Base-by-base conservation (phyloP, 2,797 vertebrate genomes). In the Tachyglossus aculeatus region DNA sequence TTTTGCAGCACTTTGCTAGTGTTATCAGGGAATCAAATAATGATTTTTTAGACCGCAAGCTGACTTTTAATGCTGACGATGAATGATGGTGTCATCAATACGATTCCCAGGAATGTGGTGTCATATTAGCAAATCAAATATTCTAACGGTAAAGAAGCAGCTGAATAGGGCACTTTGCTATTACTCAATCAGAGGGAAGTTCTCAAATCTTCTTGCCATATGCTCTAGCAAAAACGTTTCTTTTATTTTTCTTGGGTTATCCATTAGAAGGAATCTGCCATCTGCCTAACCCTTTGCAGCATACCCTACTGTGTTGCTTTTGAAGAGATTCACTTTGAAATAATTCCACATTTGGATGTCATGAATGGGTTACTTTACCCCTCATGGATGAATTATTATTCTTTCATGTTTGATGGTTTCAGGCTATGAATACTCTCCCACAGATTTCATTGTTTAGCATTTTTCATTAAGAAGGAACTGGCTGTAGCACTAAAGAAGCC, bases 231-330 rank as follows among this genome's bases (percentile, higher is more conserved):
- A 70, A 1, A n/a, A 34, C 33, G n/a, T 67, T 52, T 50, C 3
- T 32, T 78, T 50, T 50, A 34, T 77, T 74, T 69, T 53, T 22
- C 81, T 87, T 74, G 74, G 21, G 58, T 67, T 37, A 78, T 61
- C 19, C 43, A 54, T 37, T 55, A 43, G n/a, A 57, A 33, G 24
- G 37, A 86, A 72, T 77, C 13, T 77, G n/a, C 62, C 65, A 53
- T 71, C 55, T 81, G 55, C 21, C 43, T 74, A 71, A 54, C 54
- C 7, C 57, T 73, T 83, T 84, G 31, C 41, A 68, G 18, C 29
- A 14, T 76, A 52, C 24, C 7, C 10, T 59, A 44, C 31, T 67
- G 31, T 27, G 27, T 69, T 76, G 13, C 11, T 59, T 83, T 85
- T 71, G 63, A 80, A 69, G 14, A 6, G 6, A 47, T 65, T 65